These are phyloP conservation scores for Philaethria dido DNA, from an alignment of 2,888 invertebrate species.

Conservation along the genomic window DNA sequence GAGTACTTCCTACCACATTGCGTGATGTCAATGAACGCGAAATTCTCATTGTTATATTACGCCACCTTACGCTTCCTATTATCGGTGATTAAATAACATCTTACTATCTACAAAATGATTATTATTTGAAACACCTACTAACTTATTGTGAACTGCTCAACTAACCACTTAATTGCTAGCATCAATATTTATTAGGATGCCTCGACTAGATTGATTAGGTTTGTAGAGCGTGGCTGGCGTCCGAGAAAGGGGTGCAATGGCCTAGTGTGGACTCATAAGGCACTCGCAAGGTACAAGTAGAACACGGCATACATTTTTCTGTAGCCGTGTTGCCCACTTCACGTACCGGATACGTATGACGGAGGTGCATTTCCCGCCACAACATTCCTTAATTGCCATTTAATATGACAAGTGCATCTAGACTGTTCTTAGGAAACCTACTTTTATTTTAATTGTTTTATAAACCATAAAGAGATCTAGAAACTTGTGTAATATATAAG, in stretches of 20 bases:
- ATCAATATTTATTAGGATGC: constrained; percentile 67
- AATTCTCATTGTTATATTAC: constrained; percentile 47
- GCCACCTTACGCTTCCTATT: constrained; percentile 19
- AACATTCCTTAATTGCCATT: constrained; percentile 41
- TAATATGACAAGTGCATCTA: constrained; percentile 18
- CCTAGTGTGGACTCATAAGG: constrained; percentile 65
- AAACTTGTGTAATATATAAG: background rate
- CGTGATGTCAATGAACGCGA: constrained; percentile 60
- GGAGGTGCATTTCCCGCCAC: constrained; percentile 65
- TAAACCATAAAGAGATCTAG: background rate
- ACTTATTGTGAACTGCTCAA: background rate
- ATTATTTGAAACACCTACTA: background rate
- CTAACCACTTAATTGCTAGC: constrained; percentile 28
- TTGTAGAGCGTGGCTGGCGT: constrained; percentile 79
- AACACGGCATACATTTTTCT: constrained; percentile 74
- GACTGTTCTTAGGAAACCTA: constrained; percentile 10
- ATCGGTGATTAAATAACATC: constrained; percentile 32
- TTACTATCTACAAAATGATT: constrained; percentile 1
- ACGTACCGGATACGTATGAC: constrained; percentile 65
- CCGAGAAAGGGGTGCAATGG: constrained; percentile 81
- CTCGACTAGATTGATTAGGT: constrained; percentile 65
- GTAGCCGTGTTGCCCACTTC: constrained; percentile 70
- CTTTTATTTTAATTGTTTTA: background rate
- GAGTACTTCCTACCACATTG: constrained; percentile 59
- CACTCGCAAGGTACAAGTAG: constrained; percentile 61